Evolutionary conservation across 2,797 vertebrate species (phyloP), one percentile per base, ranked within the genome.

Genomic region (Momotus momota): DNA sequence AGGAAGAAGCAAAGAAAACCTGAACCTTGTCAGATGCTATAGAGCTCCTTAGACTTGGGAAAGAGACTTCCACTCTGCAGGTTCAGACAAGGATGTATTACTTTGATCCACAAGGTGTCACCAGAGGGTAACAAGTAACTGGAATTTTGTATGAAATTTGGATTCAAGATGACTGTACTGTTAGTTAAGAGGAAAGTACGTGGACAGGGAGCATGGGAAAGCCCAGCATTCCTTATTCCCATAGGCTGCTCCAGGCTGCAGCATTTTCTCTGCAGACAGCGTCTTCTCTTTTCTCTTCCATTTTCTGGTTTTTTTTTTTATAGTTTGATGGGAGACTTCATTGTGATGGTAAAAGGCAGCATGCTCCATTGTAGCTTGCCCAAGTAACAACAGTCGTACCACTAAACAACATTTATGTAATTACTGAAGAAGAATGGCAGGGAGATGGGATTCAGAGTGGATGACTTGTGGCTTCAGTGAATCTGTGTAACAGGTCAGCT

Each of bases 51-150:
- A 38, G 40, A 35, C n/a, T 40, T 46, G 14, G 35, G 58, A 75
- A 77, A 48, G 25, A 62, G 35, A 9, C 38, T 58, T 61, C 13
- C 18, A 7, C 35, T 65, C 23, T 0, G 0, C 72, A 67, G 52
- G 43, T 48, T 27, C n/a, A 38, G 33, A 9, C 72, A 57, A 25
- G 19, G 45, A 9, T 48, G 14, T 29, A 64, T 94, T 79, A 25
- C 27, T 84, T 45, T 86, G 71, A 65, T 86, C 93, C 95, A 94
- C 71, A 6, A 93, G 96, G 67, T 94, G 96, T 93, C 96, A 93
- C 86, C 78, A 94, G 91, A 90, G 78, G 52, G 71, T 77, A 93
- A 77, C 8, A 77, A 91, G 90, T 88, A 75, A 69, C 51, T 83
- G 61, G 15, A 88, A 72, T 2, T 66, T 79, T 38, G 27, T 61